Evolutionary conservation across 2,113 vertebrate species (phyloP).

Genomic region (Paramormyrops kingsleyae): DNA sequence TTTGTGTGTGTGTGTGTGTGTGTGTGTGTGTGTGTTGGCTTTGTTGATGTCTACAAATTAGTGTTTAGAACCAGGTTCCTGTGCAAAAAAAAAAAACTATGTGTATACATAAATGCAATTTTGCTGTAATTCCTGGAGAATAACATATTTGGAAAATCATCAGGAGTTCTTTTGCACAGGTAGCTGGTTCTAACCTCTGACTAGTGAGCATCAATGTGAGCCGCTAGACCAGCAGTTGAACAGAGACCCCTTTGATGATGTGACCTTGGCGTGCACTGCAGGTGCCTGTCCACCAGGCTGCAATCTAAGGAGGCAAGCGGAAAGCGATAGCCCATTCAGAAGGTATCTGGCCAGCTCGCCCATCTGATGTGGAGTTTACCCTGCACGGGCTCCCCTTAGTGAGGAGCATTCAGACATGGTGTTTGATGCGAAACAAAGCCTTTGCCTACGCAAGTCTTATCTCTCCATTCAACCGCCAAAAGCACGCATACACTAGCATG

Average conservation of each 20-base stretch:
- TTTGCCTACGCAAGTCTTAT: background rate
- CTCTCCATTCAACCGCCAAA: background rate
- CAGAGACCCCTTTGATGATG: conserved; percentile 18
- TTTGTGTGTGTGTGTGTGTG: too few relatives aligned
- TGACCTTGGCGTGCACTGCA: background rate
- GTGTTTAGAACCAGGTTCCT: too few relatives aligned
- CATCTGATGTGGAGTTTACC: background rate
- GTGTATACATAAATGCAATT: background rate
- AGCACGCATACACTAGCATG: background rate
- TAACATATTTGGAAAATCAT: background rate
- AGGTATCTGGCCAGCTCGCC: background rate
- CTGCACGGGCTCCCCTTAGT: background rate
- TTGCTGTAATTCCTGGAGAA: background rate
- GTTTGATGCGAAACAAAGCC: background rate
- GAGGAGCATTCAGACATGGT: background rate
- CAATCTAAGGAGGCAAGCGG: conserved; percentile 7
- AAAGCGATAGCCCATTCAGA: conserved; percentile 17
- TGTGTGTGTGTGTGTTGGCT: too few relatives aligned
- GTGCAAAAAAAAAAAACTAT: background rate
- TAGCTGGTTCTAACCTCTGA: background rate
- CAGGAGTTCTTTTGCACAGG: background rate
- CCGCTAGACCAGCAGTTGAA: background rate
- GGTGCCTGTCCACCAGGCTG: conserved; percentile 6
- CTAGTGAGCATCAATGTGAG: background rate
- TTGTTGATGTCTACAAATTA: too few relatives aligned